Conservation (phyloP, 1,140 invertebrate genomes). For the Chionoecetes opilio region DNA sequence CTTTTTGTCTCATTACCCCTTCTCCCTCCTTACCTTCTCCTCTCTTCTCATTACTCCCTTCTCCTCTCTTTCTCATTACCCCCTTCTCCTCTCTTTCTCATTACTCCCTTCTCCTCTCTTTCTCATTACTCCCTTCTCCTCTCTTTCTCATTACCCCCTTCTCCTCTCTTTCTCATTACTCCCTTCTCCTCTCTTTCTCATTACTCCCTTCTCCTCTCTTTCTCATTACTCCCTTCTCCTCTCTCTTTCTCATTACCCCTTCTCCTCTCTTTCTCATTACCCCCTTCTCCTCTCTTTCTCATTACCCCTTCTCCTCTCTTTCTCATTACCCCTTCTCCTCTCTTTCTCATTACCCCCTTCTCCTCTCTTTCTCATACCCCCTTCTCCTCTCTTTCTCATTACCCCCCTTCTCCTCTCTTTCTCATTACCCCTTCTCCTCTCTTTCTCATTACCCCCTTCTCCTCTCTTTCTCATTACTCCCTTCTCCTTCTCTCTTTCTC, state of each 20-base stretch:
- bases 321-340: neutral
- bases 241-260: neutral
- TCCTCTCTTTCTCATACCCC: neutral
- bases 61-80: neutral
- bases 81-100: neutral
- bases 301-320: neutral
- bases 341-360: neutral
- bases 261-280: neutral
- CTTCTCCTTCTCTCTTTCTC: neutral
- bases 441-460: neutral
- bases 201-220: neutral
- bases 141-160: neutral
- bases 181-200: neutral
- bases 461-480: neutral
- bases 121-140: neutral
- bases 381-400: neutral
- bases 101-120: neutral
- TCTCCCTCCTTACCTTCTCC: neutral
- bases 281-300: neutral
- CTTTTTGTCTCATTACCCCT: neutral
- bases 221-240: neutral
- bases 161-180: neutral
- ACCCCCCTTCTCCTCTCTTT: neutral
- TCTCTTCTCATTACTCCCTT: neutral
- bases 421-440: neutral